Percentiles rank a stretch among this genome's conserved stretches.
Evolutionary conservation across 1,140 invertebrate genomes (phyloP).

Genomic region (Probaryconus sp.): DNA sequence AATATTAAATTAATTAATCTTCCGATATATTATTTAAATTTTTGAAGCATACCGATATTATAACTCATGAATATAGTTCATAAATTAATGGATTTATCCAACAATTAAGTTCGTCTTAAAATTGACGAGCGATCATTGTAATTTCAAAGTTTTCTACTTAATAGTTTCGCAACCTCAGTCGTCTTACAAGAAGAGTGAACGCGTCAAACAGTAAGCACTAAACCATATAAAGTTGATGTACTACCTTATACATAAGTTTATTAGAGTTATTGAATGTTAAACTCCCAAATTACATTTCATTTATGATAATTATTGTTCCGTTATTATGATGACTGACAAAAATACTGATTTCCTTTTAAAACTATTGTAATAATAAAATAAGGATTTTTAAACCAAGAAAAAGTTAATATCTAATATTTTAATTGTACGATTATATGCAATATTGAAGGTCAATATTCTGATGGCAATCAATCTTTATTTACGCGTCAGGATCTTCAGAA

Average conservation of each 20-base stretch:
- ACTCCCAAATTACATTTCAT: no score
- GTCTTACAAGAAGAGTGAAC: constrained; percentile 6
- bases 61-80: background rate
- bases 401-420: constrained; percentile 43
- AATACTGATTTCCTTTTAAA: no score
- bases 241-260: background rate
- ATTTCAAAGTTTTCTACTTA: constrained; percentile 20
- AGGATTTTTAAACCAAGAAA: constrained; percentile 18
- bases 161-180: constrained; percentile 12
- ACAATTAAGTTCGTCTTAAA: constrained; percentile 19
- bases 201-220: constrained; percentile 10
- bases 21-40: no score
- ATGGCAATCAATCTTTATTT: constrained; percentile 57
- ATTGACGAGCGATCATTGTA: background rate
- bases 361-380: no score
- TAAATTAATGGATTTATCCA: constrained; percentile 1
- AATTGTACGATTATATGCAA: constrained; percentile 26
- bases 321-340: no score
- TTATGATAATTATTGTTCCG: no score
- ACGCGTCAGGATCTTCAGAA: constrained; percentile 52
- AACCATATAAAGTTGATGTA: constrained; percentile 12
- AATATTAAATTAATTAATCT: no score
- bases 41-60: no score
- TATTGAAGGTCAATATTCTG: constrained; percentile 36
- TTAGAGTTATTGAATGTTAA: background rate